Evolutionary conservation across 30 jellyfish, hydroid and myxozoan genomes (phyloP).

Genomic region (Chrysaora quinquecirrha): DNA sequence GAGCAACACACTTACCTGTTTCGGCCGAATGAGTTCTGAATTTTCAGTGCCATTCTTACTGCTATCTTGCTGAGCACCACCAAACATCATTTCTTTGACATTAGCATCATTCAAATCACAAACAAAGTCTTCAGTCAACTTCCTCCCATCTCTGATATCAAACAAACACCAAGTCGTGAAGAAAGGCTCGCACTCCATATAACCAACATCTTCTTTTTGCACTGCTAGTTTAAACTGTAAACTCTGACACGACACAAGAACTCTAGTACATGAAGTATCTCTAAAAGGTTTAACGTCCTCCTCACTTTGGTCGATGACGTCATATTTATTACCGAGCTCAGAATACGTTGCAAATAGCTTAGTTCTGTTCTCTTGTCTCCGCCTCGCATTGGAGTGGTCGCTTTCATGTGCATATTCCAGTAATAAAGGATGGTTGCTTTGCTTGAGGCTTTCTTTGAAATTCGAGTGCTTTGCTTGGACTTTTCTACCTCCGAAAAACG

Average conservation of each 20-base stretch:
- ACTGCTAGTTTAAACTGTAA: conserved; percentile 70
- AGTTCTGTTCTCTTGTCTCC: conserved; percentile 75
- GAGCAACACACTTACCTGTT: too few relatives aligned
- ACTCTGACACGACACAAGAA: conserved; percentile 58
- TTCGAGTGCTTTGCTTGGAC: conserved; percentile 92
- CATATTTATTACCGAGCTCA: conserved; percentile 72
- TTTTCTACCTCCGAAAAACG: conserved; percentile 77
- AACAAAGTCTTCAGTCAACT: conserved; percentile 90
- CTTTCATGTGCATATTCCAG: conserved; percentile 95
- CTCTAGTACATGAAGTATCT: conserved; percentile 53
- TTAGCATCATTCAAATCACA: conserved; percentile 87
- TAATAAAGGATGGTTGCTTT: conserved; percentile 93
- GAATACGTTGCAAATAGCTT: conserved; percentile 82
- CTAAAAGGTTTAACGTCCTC: conserved; percentile 71
- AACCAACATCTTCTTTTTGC: conserved; percentile 60
- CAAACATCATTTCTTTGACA: conserved; percentile 61
- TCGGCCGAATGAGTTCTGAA: conserved; percentile 49
- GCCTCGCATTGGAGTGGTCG: conserved; percentile 79
- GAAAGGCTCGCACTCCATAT: conserved; percentile 92
- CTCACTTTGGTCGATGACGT: conserved; percentile 64
- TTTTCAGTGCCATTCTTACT: conserved; percentile 16
- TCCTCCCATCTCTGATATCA: conserved; percentile 80
- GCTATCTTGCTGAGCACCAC: conserved; percentile 17
- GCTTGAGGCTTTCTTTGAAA: conserved; percentile 90
- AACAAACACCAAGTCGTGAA: conserved; percentile 82